Evolutionary conservation across 2,888 invertebrate species (phyloP).

Genomic region (Agrenia bidenticulata): DNA sequence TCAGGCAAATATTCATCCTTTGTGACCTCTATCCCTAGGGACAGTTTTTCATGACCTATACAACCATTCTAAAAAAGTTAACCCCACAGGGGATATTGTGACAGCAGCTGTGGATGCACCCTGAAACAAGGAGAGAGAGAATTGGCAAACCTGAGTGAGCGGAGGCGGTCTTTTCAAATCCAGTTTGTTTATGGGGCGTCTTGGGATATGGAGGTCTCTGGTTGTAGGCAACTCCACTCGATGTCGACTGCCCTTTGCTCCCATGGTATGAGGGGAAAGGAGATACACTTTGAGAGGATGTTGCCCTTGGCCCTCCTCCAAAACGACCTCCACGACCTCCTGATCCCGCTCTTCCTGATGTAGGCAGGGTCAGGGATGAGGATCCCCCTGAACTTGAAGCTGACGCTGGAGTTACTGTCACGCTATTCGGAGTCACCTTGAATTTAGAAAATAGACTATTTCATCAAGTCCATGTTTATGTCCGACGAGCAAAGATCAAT

Average conservation of each 20-base stretch:
- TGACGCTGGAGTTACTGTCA: conserved; percentile 45
- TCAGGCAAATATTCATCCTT: background rate
- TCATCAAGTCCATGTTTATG: too few relatives aligned
- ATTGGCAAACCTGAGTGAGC: background rate
- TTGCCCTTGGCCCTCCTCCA: conserved; percentile 5
- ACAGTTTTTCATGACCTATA: background rate
- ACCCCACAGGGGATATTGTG: background rate
- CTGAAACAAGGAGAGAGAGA: background rate
- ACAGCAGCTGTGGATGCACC: background rate
- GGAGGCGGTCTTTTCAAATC: conserved; percentile 7
- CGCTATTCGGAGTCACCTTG: conserved; percentile 48
- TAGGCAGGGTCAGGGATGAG: too few relatives aligned
- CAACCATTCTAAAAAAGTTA: background rate
- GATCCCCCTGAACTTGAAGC: too few relatives aligned
- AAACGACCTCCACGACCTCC: too few relatives aligned
- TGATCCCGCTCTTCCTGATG: too few relatives aligned
- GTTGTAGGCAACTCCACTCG: background rate
- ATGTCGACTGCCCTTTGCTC: conserved; percentile 6
- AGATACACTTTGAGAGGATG: background rate
- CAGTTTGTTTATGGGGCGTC: background rate
- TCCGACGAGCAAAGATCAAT: too few relatives aligned
- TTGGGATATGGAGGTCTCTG: conserved; percentile 7
- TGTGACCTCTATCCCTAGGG: background rate
- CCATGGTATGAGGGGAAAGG: background rate
- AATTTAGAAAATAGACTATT: too few relatives aligned